Percentiles rank a stretch among this genome's conserved stretches.
Conservation (phyloP, 1,140 invertebrate genomes). For the Aphelinus certus region DNA sequence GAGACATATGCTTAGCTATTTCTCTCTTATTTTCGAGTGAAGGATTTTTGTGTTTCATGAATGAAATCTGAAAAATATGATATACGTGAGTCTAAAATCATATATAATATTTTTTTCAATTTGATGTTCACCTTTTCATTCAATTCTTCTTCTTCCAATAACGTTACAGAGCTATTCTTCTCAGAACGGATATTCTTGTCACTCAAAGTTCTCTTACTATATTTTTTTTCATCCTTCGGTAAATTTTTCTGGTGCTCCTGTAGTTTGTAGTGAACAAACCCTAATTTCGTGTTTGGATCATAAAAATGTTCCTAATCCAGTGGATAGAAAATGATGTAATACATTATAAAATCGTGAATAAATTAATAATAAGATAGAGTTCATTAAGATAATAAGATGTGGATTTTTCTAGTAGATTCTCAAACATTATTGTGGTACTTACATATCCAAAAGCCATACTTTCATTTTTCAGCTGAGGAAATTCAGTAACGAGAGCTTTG, state of each 20-base stretch:
- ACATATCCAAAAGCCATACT: no score
- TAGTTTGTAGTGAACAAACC: background rate
- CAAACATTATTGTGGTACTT: no score
- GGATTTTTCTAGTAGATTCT: no score
- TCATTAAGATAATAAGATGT: background rate
- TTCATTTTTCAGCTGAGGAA: no score
- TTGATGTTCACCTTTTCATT: background rate
- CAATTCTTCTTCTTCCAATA: background rate
- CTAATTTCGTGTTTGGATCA: background rate
- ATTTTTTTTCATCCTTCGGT: background rate
- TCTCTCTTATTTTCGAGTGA: background rate
- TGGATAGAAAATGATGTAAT: background rate
- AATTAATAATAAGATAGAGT: background rate
- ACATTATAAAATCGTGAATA: background rate
- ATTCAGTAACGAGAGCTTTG: no score
- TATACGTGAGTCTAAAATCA: background rate
- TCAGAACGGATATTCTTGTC: no score
- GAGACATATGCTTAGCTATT: conserved; percentile 8
- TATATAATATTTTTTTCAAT: background rate
- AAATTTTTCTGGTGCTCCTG: background rate
- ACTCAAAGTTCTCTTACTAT: background rate
- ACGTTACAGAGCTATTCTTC: background rate
- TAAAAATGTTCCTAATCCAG: conserved; percentile 1
- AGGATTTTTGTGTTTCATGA: background rate
- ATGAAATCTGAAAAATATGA: background rate